phyloP scores from a whole-genome alignment of 2,797 vertebrate species.

The Podarcis siculus region DNA sequence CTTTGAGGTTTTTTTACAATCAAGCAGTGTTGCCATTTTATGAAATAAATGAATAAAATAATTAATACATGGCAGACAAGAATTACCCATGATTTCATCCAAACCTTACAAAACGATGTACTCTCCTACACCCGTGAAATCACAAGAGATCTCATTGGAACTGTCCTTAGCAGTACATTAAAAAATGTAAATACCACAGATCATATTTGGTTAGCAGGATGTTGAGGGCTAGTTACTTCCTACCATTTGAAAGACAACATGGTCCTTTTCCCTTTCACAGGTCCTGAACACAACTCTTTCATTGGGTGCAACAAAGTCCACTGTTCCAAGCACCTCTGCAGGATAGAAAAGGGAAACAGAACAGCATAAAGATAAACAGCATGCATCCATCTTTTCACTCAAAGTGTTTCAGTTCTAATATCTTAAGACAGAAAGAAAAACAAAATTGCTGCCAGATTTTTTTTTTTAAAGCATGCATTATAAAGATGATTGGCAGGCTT shows the following conservation, averaged over 20 bases:
- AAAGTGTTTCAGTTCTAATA: neutral
- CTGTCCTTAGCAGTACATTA: no score
- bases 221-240: neutral
- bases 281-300: conserved; percentile 95
- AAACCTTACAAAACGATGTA: neutral
- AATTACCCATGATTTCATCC: neutral
- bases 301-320: conserved; percentile 94
- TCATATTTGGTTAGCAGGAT: rapidly evolving
- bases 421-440: neutral
- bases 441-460: neutral
- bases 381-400: neutral
- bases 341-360: conserved; percentile 53
- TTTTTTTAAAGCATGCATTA: neutral
- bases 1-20: no score
- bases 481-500: neutral
- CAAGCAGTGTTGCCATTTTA: no score
- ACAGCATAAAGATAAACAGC: neutral
- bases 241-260: conserved; percentile 96
- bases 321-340: conserved; percentile 86
- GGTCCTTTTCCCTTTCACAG: conserved; percentile 86
- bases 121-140: neutral
- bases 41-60: no score
- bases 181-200: neutral
- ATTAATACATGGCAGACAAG: neutral
- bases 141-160: no score